Evolutionary conservation across 2,888 invertebrate genomes (phyloP).

Genomic region (Sialis lutaria): DNA sequence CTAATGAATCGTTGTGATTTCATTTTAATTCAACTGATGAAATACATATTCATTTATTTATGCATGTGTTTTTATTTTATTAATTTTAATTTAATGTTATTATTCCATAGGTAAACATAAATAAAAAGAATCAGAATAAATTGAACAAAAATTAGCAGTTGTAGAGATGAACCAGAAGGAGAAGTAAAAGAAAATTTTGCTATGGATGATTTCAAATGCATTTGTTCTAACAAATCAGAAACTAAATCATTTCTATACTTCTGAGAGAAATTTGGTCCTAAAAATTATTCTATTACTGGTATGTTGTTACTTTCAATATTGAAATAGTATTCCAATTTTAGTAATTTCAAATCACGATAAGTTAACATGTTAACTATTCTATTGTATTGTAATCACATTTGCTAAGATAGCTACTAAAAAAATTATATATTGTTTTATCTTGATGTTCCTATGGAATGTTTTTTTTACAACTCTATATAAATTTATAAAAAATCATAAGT

Average conservation of each 20-base stretch:
- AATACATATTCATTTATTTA: no score
- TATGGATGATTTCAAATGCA: constrained; percentile 97
- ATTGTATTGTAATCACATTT: no score
- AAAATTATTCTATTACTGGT: constrained; percentile 93
- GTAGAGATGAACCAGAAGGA: constrained; percentile 51
- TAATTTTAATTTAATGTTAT: background rate
- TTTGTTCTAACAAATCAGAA: constrained; percentile 93
- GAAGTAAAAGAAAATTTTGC: constrained; percentile 60
- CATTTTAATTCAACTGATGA: background rate
- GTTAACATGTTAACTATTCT: no score
- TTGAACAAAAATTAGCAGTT: constrained; percentile 26
- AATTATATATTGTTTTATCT: no score
- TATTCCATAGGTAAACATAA: constrained; percentile 20
- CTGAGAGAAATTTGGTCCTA: constrained; percentile 94
- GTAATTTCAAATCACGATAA: background rate
- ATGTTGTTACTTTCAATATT: constrained; percentile 11
- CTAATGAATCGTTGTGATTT: background rate
- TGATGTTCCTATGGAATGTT: no score
- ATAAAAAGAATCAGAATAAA: constrained; percentile 23
- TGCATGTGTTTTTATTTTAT: background rate
- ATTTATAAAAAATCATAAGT: no score
- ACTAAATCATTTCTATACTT: constrained; percentile 89
- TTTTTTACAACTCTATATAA: no score
- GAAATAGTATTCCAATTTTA: background rate
- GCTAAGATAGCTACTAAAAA: no score